phyloP scores from a whole-genome alignment of 2,113 vertebrate genomes.

The Cynocephalus volans region DNA sequence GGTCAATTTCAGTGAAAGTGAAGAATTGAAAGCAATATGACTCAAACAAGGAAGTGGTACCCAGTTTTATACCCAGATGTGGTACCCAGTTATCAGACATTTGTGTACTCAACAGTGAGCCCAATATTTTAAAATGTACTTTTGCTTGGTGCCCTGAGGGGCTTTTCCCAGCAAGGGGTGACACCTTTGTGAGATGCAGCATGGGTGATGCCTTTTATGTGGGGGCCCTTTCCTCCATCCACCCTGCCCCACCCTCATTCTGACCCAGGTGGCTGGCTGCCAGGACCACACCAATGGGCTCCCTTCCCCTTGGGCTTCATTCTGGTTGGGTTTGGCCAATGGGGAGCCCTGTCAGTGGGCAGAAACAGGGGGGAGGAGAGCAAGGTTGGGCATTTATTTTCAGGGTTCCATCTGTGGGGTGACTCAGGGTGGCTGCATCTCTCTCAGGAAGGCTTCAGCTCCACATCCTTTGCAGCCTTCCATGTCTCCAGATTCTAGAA shows the following conservation, averaged over 20 bases:
- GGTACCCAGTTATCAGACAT: background rate
- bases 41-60: background rate
- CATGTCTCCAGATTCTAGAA: background rate
- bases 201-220: background rate
- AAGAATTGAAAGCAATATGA: background rate
- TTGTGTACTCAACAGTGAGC: background rate
- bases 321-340: background rate
- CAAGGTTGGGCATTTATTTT: background rate
- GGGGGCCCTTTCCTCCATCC: rapidly evolving
- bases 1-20: background rate
- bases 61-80: background rate
- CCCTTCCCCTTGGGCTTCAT: background rate
- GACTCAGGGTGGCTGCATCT: background rate
- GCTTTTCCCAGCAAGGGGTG: background rate
- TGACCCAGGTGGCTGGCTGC: background rate
- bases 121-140: background rate
- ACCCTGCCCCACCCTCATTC: background rate
- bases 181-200: background rate
- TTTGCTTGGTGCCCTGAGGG: background rate
- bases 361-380: background rate
- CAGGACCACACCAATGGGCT: rapidly evolving
- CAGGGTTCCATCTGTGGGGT: no score
- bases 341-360: rapidly evolving
- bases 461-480: background rate
- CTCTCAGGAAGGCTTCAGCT: background rate